Conservation (phyloP, 2,888 invertebrate species). For the Xylota segnis region DNA sequence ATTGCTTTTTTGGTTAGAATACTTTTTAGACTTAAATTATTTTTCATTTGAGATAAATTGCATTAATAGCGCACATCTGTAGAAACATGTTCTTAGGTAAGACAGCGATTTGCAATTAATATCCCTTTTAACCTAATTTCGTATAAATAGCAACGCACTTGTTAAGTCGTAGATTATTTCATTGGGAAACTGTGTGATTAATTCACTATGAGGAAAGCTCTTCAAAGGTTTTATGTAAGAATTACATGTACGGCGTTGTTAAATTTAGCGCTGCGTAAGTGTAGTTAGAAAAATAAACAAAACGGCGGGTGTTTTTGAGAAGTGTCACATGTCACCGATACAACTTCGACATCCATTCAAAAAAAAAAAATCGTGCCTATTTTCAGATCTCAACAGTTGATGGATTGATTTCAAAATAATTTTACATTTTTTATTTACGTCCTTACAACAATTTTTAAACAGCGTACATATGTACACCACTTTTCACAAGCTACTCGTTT, state of each 20-base stretch:
- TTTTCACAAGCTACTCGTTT: too few relatives aligned
- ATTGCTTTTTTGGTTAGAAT: not conserved
- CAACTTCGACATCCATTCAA: too few relatives aligned
- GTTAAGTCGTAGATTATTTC: not conserved
- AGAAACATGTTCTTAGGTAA: not conserved
- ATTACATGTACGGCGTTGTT: not conserved
- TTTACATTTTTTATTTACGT: too few relatives aligned
- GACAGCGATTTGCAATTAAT: not conserved
- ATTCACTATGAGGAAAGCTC: not conserved
- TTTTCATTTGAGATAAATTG: not conserved
- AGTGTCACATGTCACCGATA: too few relatives aligned
- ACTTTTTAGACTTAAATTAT: not conserved
- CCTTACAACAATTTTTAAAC: too few relatives aligned
- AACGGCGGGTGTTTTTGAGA: not conserved
- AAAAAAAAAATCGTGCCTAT: too few relatives aligned
- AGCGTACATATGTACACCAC: too few relatives aligned
- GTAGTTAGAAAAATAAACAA: not conserved
- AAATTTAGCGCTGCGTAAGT: not conserved
- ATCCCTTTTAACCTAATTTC: constrained; percentile 1
- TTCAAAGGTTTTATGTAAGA: not conserved
- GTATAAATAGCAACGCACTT: constrained; percentile 9
- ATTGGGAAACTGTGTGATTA: not conserved
- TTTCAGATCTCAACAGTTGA: too few relatives aligned
- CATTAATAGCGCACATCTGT: too few relatives aligned
- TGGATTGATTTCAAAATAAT: too few relatives aligned